Percentiles rank a stretch among this genome's conserved stretches.
These are phyloP conservation scores for Villa cingulata DNA, from an alignment of 2,888 invertebrate species.

Conservation along the genomic window DNA sequence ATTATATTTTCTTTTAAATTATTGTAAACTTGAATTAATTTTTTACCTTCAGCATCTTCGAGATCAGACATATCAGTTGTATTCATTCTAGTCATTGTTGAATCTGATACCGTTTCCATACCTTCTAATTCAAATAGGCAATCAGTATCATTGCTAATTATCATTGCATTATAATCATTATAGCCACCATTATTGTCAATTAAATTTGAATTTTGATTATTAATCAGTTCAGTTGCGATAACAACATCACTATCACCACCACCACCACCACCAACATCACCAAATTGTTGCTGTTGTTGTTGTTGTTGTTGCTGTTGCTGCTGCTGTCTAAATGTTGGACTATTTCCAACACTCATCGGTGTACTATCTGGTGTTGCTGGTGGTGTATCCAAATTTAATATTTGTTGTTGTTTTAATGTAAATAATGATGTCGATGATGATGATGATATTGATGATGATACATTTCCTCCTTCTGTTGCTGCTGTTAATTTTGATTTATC, in stretches of 20 bases:
- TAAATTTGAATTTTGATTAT: no score
- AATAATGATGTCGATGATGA: constrained; percentile 2
- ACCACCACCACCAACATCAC: constrained; percentile 4
- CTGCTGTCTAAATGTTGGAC: constrained; percentile 33
- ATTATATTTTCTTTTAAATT: no score
- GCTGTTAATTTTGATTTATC: no score
- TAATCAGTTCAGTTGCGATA: constrained; percentile 1
- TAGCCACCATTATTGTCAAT: constrained; percentile 17
- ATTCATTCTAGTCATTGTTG: background rate
- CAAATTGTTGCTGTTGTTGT: background rate
- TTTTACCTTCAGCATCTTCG: constrained; percentile 59
- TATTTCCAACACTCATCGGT: constrained; percentile 36
- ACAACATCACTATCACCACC: constrained; percentile 16
- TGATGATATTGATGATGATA: background rate
- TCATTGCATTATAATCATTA: constrained; percentile 15
- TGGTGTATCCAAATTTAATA: constrained; percentile 34
- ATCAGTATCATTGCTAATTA: constrained; percentile 42
- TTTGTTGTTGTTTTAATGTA: constrained; percentile 10
- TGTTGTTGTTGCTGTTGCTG: background rate
- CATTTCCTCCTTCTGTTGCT: background rate
- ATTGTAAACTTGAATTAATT: no score
- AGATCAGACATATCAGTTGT: constrained; percentile 38
- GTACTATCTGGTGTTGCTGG: constrained; percentile 35
- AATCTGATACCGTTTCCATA: constrained; percentile 18
- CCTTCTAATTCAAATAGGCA: constrained; percentile 69